Evolutionary conservation across 2,113 vertebrate genomes (phyloP).

Genomic region (Regulus satrapa): DNA sequence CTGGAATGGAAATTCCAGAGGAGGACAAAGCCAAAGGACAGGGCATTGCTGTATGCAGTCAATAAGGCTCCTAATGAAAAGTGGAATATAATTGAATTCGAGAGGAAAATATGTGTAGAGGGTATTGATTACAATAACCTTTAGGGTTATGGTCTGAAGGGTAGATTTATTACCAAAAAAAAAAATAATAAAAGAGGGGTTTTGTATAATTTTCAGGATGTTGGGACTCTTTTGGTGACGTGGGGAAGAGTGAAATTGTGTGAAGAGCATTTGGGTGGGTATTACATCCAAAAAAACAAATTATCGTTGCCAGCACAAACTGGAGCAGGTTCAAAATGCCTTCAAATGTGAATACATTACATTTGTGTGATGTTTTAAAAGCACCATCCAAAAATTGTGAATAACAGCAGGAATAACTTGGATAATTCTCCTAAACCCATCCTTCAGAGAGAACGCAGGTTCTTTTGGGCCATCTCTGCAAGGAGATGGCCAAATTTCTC

Average conservation of each 20-base stretch:
- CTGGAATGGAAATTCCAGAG: not conserved
- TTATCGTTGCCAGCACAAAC: not conserved
- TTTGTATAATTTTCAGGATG: rapidly evolving
- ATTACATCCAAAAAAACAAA: not conserved
- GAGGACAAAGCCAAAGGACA: not conserved
- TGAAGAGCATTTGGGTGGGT: not conserved
- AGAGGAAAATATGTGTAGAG: not conserved
- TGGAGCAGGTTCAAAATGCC: not conserved
- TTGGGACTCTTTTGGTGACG: not conserved
- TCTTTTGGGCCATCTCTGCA: not conserved
- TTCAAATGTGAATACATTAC: not conserved
- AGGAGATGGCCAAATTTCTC: not conserved
- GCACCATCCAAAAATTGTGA: not conserved
- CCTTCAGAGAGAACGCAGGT: not conserved
- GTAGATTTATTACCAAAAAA: not conserved
- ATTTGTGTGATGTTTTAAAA: not conserved
- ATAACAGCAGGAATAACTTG: not conserved
- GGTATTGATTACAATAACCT: not conserved
- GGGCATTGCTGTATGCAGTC: rapidly evolving
- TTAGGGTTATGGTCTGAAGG: not conserved
- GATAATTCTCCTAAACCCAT: not conserved
- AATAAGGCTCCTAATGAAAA: not conserved
- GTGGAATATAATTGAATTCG: not conserved
- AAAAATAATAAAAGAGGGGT: rapidly evolving
- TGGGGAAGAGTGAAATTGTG: not conserved